These are phyloP conservation scores for Bombus difficillimus DNA, from an alignment of 1,140 invertebrate species.

Conservation along the genomic window DNA sequence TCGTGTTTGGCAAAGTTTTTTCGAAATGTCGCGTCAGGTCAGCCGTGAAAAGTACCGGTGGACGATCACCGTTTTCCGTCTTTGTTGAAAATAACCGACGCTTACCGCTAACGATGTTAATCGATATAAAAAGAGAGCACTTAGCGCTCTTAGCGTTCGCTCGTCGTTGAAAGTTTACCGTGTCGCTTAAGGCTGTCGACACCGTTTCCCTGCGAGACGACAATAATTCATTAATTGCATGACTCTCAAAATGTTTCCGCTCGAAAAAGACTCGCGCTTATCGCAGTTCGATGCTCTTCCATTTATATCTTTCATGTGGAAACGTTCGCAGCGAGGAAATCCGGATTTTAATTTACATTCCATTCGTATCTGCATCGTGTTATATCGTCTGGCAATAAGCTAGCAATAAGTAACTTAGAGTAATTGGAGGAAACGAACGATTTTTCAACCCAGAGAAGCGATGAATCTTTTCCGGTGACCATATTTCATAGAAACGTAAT, in stretches of 20 bases:
- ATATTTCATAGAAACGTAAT: neutral
- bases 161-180: constrained; percentile 7
- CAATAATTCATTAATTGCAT: constrained; percentile 28
- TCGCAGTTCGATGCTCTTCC: neutral
- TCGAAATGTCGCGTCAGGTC: neutral
- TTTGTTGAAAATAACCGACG: neutral
- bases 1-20: neutral
- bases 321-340: neutral
- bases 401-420: neutral
- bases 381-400: no score
- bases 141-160: constrained; percentile 3
- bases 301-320: neutral
- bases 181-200: constrained; percentile 25
- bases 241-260: constrained; percentile 1
- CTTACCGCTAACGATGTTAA: constrained; percentile 24
- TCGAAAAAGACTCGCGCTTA: neutral
- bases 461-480: no score
- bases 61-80: neutral
- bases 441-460: neutral
- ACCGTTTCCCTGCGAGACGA: neutral
- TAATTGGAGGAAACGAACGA: neutral
- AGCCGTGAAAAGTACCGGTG: neutral
- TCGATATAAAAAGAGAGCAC: constrained; percentile 28
- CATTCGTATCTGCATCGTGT: no score
- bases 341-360: no score